Evolutionary conservation across 2,888 invertebrate genomes (phyloP).

Genomic region (Trisateles emortualis): DNA sequence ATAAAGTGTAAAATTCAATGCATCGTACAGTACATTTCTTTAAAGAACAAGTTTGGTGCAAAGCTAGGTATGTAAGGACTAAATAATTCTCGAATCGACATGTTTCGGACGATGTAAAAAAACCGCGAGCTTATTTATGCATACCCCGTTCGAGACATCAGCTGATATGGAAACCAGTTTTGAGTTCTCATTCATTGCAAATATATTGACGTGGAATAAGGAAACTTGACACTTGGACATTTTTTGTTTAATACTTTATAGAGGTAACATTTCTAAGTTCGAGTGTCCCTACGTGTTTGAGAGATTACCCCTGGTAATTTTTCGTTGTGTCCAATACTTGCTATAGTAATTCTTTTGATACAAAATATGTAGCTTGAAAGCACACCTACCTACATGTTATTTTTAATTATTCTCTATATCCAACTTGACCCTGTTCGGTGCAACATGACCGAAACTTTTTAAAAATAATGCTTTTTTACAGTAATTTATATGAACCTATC

Average conservation of each 20-base stretch:
- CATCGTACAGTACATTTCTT: constrained; percentile 46
- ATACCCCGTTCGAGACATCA: constrained; percentile 68
- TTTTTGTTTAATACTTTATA: background rate
- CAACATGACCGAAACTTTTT: no score
- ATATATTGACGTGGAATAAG: constrained; percentile 41
- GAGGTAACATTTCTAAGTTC: no score
- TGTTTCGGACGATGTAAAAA: constrained; percentile 72
- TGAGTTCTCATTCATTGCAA: constrained; percentile 65
- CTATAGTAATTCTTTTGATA: no score
- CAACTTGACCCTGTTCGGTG: no score
- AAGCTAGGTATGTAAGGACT: constrained; percentile 52
- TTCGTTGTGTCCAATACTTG: no score
- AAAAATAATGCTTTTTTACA: no score
- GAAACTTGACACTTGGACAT: constrained; percentile 27
- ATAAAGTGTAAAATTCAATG: constrained; percentile 31
- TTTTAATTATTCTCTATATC: no score
- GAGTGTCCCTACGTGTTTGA: no score
- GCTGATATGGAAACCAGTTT: constrained; percentile 78
- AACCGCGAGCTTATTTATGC: constrained; percentile 67
- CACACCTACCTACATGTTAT: no score
- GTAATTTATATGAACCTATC: no score
- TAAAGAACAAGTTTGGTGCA: constrained; percentile 51
- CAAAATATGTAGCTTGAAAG: no score
- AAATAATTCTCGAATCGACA: constrained; percentile 64
- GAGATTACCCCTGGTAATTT: no score